Evolutionary conservation across 2,113 vertebrate genomes (phyloP).

Genomic region (Potamarius usumacintae): DNA sequence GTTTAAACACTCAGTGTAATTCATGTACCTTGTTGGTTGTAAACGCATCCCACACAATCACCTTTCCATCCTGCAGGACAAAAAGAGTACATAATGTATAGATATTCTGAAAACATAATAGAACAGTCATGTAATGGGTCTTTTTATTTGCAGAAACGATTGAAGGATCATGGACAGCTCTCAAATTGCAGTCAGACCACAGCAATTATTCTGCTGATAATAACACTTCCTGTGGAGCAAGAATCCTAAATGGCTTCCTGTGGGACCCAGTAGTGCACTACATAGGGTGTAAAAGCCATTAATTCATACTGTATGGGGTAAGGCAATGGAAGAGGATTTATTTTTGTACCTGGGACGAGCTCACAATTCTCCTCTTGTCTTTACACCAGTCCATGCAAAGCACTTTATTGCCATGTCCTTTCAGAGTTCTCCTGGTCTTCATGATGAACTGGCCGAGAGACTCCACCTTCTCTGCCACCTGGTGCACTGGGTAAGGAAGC

Average conservation of each 20-base stretch:
- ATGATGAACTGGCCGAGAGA: constrained; percentile 95
- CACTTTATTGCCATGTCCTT: constrained; percentile 98
- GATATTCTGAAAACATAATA: neutral
- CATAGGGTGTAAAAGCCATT: neutral
- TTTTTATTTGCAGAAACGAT: neutral
- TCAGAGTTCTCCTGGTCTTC: constrained; percentile 96
- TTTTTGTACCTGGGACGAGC: constrained; percentile 90
- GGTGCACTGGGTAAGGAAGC: constrained; percentile 79
- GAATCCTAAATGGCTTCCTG: constrained; percentile 28
- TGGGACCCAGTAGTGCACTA: constrained; percentile 21
- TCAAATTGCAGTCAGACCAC: constrained; percentile 1
- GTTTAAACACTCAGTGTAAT: constrained; percentile 23
- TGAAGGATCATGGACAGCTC: neutral
- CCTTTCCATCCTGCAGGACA: constrained; percentile 90
- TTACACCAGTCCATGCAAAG: constrained; percentile 99
- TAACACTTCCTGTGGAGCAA: constrained; percentile 21
- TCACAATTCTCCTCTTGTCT: constrained; percentile 95
- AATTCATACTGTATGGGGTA: neutral
- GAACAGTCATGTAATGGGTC: neutral
- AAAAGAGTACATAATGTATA: neutral
- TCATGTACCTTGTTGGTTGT: constrained; percentile 93
- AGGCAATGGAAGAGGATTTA: neutral
- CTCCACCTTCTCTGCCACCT: constrained; percentile 96
- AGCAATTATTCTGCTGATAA: constrained; percentile 8
- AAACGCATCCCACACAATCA: constrained; percentile 99